Evolutionary conservation across 2,797 vertebrate genomes (phyloP).

Genomic region (Gallinago stenura): DNA sequence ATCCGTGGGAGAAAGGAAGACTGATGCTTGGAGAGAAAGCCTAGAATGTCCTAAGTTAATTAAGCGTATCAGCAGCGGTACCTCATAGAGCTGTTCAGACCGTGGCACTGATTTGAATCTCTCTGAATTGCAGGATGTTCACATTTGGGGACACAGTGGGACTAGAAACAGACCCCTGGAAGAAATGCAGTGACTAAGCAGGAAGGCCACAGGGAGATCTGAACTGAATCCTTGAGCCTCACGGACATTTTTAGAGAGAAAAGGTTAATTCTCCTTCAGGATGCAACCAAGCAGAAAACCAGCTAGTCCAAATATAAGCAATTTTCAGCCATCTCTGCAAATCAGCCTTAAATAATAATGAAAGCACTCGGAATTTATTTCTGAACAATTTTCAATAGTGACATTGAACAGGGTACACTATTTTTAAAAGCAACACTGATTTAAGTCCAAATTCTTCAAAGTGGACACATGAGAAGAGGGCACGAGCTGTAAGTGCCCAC

Average conservation of each 20-base stretch:
- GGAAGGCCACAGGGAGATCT: background rate
- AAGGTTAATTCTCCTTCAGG: background rate
- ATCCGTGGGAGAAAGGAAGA: conserved; percentile 47
- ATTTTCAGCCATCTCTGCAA: background rate
- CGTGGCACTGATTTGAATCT: background rate
- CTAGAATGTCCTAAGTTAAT: conserved; percentile 26
- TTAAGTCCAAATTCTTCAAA: background rate
- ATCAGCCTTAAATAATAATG: background rate
- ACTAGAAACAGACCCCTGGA: background rate
- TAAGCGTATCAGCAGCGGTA: conserved; percentile 17
- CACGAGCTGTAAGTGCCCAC: background rate
- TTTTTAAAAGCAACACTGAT: background rate
- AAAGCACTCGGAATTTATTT: background rate
- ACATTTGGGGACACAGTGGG: background rate
- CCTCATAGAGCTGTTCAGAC: background rate
- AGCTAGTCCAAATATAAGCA: background rate
- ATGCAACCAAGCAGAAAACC: conserved; percentile 13
- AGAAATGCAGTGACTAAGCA: background rate
- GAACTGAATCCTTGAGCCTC: background rate
- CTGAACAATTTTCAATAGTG: background rate
- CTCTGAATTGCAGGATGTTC: background rate
- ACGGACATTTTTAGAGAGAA: background rate
- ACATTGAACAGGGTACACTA: background rate
- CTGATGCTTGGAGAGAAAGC: conserved; percentile 10
- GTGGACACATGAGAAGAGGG: background rate